Evolutionary conservation across 1,140 invertebrate species (phyloP).

Genomic region (Pseudomyrmex concolor): DNA sequence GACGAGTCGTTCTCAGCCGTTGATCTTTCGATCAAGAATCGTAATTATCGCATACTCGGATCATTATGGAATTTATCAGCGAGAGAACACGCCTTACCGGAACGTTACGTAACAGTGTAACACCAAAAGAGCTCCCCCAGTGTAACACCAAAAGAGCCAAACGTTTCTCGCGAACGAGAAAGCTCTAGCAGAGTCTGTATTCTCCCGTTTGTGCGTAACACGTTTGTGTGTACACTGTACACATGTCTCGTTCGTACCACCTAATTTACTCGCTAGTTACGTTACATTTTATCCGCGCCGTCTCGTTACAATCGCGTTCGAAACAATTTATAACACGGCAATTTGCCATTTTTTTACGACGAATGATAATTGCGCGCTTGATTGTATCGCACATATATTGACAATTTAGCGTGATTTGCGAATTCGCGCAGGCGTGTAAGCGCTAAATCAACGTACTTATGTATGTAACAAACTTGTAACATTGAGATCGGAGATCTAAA

Average conservation of each 20-base stretch:
- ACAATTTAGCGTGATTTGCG: neutral
- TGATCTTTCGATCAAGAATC: constrained; percentile 51
- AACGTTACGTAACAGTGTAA: constrained; percentile 68
- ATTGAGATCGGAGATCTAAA: too few species aligned
- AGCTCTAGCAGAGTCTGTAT: constrained; percentile 18
- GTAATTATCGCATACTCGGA: constrained; percentile 69
- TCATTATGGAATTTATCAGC: constrained; percentile 75
- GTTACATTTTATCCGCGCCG: neutral
- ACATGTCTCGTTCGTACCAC: constrained; percentile 52
- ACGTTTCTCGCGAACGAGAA: constrained; percentile 24
- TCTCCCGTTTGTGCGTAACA: constrained; percentile 11
- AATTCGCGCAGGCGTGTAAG: too few species aligned
- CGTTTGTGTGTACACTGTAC: constrained; percentile 63
- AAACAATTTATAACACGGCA: neutral
- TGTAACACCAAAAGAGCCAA: constrained; percentile 44
- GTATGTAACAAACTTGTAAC: too few species aligned
- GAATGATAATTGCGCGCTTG: too few species aligned
- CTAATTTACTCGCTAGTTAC: constrained; percentile 7
- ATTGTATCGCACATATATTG: neutral
- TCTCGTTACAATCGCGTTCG: neutral
- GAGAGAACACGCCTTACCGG: constrained; percentile 66
- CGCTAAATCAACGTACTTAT: too few species aligned
- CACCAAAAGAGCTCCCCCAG: constrained; percentile 46
- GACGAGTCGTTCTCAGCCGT: constrained; percentile 48
- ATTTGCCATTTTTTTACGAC: neutral